Evolutionary conservation across 2,113 vertebrate species (phyloP).

Genomic region (Rissa tridactyla): DNA sequence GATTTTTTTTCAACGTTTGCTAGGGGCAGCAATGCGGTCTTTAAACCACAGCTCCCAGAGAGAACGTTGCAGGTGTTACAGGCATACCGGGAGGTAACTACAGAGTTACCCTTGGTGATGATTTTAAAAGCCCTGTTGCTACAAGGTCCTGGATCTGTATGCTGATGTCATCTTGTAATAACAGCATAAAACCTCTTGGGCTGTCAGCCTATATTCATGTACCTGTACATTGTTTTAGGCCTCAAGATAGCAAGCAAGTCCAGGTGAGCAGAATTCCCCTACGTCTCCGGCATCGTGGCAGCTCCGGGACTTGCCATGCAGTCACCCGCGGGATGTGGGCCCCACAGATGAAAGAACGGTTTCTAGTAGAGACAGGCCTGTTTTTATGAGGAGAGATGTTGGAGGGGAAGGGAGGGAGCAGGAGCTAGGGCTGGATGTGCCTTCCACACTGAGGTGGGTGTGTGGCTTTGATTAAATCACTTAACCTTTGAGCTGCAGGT

Average conservation of each 20-base stretch:
- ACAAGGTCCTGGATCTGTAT: not conserved
- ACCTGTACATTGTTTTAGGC: not conserved
- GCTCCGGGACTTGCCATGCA: not conserved
- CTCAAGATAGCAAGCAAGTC: not conserved
- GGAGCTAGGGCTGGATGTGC: not conserved
- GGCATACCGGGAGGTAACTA: not conserved
- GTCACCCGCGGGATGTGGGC: not conserved
- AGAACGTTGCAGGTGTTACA: not conserved
- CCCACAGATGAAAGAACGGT: not conserved
- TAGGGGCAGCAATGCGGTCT: not conserved
- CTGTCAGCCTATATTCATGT: not conserved
- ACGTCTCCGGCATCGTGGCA: rapidly evolving
- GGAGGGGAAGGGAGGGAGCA: not conserved
- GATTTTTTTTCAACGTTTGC: not conserved
- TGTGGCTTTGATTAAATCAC: not conserved
- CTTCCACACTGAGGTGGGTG: not conserved
- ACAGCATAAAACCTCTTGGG: not conserved
- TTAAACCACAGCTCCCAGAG: not conserved
- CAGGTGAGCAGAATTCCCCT: not conserved
- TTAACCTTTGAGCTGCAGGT: not conserved
- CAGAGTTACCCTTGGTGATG: not conserved
- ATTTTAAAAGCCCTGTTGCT: not conserved
- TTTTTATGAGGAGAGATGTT: not conserved
- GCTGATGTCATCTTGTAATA: not conserved
- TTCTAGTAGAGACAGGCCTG: not conserved